Conservation (phyloP, 1,140 invertebrate species). For the Adoxophyes honmai region DNA sequence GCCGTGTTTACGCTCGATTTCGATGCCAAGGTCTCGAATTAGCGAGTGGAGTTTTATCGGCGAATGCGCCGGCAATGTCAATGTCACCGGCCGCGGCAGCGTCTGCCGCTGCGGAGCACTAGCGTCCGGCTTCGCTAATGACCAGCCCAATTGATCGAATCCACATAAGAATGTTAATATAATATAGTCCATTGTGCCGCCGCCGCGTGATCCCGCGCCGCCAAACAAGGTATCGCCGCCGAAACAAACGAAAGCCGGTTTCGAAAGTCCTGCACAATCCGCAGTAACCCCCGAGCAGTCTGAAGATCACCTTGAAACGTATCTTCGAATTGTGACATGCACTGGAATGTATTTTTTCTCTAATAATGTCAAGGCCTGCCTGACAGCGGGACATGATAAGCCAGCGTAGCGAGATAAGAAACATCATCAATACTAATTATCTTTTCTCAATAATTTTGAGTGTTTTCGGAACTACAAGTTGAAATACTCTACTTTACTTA, state of each 20-base stretch:
- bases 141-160: background rate
- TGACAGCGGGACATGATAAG: no score
- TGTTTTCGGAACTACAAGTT: no score
- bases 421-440: no score
- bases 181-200: slow-evolving; percentile 2
- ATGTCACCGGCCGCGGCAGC: background rate
- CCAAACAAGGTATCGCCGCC: background rate
- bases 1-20: slow-evolving; percentile 13
- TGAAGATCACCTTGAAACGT: slow-evolving; percentile 8
- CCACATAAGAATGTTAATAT: background rate
- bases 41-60: background rate
- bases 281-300: background rate
- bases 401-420: no score
- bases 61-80: background rate
- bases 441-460: slow-evolving; percentile 5
- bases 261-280: background rate
- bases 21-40: slow-evolving; percentile 14
- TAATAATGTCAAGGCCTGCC: slow-evolving; percentile 7
- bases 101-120: background rate
- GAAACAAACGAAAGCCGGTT: background rate
- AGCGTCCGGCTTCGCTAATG: background rate
- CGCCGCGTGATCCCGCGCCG: background rate
- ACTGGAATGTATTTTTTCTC: slow-evolving; percentile 2
- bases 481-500: no score
- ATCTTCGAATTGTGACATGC: background rate